Evolutionary conservation across 64 coral and sea anemone species (phyloP).

Genomic region (Stichodactyla helianthus): DNA sequence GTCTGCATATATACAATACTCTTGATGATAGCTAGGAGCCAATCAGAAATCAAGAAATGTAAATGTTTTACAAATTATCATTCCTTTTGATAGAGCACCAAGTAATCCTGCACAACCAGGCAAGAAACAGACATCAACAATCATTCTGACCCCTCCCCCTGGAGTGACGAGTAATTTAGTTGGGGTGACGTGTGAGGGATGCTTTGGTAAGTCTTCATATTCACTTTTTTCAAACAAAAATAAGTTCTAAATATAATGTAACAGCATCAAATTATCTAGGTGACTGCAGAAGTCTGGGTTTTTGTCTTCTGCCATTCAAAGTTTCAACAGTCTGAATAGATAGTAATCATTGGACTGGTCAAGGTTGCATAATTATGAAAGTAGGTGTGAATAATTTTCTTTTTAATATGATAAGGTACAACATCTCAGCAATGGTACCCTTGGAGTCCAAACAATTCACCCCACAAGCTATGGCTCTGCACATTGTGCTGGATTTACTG

Average conservation of each 20-base stretch:
- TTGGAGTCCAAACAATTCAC: conserved; percentile 76
- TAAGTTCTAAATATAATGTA: too few species aligned
- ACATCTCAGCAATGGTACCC: conserved; percentile 97
- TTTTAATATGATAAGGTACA: neutral
- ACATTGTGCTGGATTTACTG: conserved; percentile 99
- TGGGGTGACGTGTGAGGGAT: conserved; percentile 85
- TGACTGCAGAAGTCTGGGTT: too few species aligned
- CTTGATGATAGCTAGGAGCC: too few species aligned
- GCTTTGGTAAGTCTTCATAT: conserved; percentile 61
- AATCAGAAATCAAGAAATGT: too few species aligned
- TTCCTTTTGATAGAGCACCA: conserved; percentile 22
- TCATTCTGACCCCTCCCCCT: conserved; percentile 90
- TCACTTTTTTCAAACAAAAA: too few species aligned
- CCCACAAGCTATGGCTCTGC: conserved; percentile 87
- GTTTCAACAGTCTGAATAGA: too few species aligned
- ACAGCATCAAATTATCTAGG: too few species aligned
- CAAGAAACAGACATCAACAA: conserved; percentile 87
- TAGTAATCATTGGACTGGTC: too few species aligned
- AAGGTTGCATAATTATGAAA: neutral
- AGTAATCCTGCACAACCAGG: conserved; percentile 77
- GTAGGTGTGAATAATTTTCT: neutral
- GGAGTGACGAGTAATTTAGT: conserved; percentile 88
- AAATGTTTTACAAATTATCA: neutral
- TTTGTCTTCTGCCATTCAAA: too few species aligned
- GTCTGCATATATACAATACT: too few species aligned